Base-by-base conservation (phyloP, 2,797 vertebrate species). In the Spinus pinus region DNA sequence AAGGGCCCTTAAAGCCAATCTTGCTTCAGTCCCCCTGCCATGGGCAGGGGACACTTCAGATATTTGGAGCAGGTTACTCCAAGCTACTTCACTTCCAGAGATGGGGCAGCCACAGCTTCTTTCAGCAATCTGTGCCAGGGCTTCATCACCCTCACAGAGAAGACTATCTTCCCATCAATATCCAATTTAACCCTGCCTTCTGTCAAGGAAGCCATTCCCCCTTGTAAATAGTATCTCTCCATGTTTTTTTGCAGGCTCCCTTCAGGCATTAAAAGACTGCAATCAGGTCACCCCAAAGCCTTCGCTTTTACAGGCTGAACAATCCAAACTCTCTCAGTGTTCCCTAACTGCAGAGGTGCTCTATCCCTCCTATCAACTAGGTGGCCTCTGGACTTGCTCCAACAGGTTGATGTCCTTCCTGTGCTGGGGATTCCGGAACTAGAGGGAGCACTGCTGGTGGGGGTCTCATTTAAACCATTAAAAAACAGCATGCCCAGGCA, bases 391-490 rank as follows among this genome's bases (percentile, higher is more conserved):
- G 22, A 33, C 54, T 56, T 33, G 22, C 54, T 56, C 57, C 35
- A 62, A 42, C 25, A 56, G 2, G 12, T 23, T 1, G 0, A 35
- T 23, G 9, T 42, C 22, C 23, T 46, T 60, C 28, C 35, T 41
- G 25, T 19, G 65, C 42, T 56, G 31, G 31, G 30, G 49, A 86
- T 27, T 25, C 65, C 18, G 8, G 41, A 78, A 49, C 64, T 54
- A 60, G 41, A 67, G 17, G 31, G 31, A 62, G 49, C 57, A 78
- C 25, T 31, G 49, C 17, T 70, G 41, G 25, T 77, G 41, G 12
- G 12, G 30, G 30, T 70, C 33, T 54, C 21, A 54, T 28, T 60
- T 69, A 60, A 69, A 62, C 25, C 18, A 19, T 39, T 60, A 73
- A 78, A 83, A 95, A 74, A 0, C 35, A 88, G 53, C 47, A n/a